Evolutionary conservation across 2,113 vertebrate species (phyloP), one percentile per base, ranked within the genome.

Genomic region (Ailurus styani): DNA sequence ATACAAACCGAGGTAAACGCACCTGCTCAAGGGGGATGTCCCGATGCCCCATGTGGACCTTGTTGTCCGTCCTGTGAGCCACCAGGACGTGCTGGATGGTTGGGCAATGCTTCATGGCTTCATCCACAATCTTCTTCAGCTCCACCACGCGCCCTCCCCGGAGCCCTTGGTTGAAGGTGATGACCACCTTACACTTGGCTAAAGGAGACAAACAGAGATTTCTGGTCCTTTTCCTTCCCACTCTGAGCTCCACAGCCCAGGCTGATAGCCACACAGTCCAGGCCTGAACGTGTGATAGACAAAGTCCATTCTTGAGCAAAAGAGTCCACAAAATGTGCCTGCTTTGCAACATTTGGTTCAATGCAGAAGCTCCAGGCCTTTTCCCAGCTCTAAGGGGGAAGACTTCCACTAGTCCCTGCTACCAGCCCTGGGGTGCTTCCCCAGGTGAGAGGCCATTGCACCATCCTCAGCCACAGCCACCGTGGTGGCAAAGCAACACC

Each of bases 91-190:
- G 98, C 93, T 98, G 98, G 95, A 99, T 50, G 0, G 98, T 98
- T 0, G 99, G 99, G 95, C 99, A 99, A 47, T 34, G 98, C 98
- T 99, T 99, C 90, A 99, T 98, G 3, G 99, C 99, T 68, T 98
- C 97, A 34, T 99, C 99, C 98, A 99, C 99, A 0, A 99, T 99
- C 4, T 95, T 97, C 98, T 99, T 99, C 85, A 99, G 98, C 75
- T 99, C 98, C 55, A 99, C 91, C 87, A 98, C 79, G 0, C 99
- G 99, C 6, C 99, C 99, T 52, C 99, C 99, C 62, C 99, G 98
- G 91, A 99, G 98, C 6, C 98, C 99, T 97, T 99, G 99, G 97
- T 99, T 99, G 97, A 99, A 99, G 52, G 99, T 99, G 97, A 99
- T 98, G 90, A 99, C 98, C 52, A 99, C 99, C 98, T 99, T 99